Evolutionary conservation across 2,113 vertebrate species (phyloP).

Genomic region (Gnathonemus echidnorhynchus): DNA sequence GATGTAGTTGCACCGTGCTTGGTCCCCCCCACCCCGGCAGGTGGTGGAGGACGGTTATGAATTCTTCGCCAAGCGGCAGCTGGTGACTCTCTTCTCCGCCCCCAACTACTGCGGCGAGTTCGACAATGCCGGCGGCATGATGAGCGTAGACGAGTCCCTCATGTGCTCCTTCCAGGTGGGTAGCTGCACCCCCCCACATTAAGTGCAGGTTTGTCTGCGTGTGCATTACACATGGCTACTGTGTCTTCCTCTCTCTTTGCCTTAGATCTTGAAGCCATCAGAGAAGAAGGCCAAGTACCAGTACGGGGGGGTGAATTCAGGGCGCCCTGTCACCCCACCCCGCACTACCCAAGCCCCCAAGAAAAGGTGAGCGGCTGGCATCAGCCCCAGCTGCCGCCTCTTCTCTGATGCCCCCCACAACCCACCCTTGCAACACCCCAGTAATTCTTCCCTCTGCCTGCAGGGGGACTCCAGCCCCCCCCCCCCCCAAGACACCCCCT

Average conservation of each 20-base stretch:
- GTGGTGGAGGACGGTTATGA: constrained; percentile 85
- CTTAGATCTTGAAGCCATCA: constrained; percentile 81
- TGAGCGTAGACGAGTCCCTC: constrained; percentile 84
- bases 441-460: neutral
- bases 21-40: constrained; percentile 45
- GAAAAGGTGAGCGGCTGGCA: constrained; percentile 74
- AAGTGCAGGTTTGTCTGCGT: no score
- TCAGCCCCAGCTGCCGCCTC: neutral
- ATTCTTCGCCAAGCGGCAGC: constrained; percentile 81
- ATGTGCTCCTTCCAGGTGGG: constrained; percentile 85
- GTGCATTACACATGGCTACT: no score
- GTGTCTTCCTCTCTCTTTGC: neutral
- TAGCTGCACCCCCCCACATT: neutral
- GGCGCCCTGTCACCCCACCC: constrained; percentile 81
- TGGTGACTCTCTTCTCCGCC: constrained; percentile 82
- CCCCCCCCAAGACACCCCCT: constrained; percentile 52
- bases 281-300: constrained; percentile 92
- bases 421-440: constrained; percentile 4
- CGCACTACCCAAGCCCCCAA: constrained; percentile 83
- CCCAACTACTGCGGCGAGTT: constrained; percentile 85
- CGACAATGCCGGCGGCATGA: constrained; percentile 84
- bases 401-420: neutral
- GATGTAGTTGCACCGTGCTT: neutral
- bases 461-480: constrained; percentile 3
- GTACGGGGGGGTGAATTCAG: constrained; percentile 83